Evolutionary conservation across 2,888 invertebrate species (phyloP).

Genomic region (Girardia tigrina): DNA sequence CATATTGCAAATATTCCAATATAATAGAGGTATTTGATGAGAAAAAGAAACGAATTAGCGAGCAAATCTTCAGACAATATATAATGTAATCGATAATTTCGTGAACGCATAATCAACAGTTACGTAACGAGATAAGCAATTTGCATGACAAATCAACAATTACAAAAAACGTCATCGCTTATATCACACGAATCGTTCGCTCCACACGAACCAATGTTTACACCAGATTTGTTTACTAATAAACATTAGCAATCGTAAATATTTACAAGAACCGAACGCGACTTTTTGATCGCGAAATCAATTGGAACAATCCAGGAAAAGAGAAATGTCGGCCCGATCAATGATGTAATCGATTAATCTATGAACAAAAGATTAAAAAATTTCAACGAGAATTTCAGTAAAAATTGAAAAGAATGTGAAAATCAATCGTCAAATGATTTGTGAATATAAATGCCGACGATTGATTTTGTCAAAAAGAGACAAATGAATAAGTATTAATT

Average conservation of each 20-base stretch:
- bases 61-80: neutral
- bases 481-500: no score
- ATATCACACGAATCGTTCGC: neutral
- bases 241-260: no score
- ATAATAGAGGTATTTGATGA: neutral
- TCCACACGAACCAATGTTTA: neutral
- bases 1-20: neutral
- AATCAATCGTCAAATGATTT: no score
- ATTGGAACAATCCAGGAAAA: no score
- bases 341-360: no score
- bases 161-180: neutral
- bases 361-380: no score
- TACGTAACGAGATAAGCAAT: slow-evolving; percentile 20
- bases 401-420: no score
- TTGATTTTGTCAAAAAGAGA: no score
- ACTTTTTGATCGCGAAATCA: no score
- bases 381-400: no score
- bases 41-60: neutral
- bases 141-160: neutral
- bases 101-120: neutral
- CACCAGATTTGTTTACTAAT: neutral
- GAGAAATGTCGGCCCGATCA: no score
- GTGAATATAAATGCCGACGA: no score
- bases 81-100: slow-evolving; percentile 8
- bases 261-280: neutral